phyloP scores from a whole-genome alignment of 1,140 invertebrate species.

The Stegodyphus mimosarum region DNA sequence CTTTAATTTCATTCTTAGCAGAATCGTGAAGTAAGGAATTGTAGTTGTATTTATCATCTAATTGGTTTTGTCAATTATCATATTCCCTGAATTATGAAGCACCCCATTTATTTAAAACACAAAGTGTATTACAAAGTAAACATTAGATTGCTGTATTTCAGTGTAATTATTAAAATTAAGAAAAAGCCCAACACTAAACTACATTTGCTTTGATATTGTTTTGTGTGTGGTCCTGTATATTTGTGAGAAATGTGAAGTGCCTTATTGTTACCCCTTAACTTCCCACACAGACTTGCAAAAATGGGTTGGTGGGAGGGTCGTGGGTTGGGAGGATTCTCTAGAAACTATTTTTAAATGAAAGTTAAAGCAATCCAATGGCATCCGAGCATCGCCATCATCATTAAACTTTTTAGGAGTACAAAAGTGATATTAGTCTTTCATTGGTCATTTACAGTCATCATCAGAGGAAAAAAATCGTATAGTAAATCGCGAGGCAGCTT shows the following conservation, averaged over 20 bases:
- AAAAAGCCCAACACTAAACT: conserved; percentile 44
- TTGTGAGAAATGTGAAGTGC: conserved; percentile 55
- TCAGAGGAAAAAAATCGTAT: conserved; percentile 29
- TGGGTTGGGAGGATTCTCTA: conserved; percentile 33
- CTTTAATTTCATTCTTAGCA: too few species aligned
- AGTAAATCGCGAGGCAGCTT: conserved; percentile 46
- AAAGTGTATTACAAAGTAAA: too few species aligned
- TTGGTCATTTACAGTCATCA: conserved; percentile 53
- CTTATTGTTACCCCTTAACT: conserved; percentile 55
- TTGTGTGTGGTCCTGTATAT: conserved; percentile 52
- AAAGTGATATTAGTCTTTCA: conserved; percentile 61
- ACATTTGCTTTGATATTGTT: conserved; percentile 11
- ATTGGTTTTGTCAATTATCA: too few species aligned
- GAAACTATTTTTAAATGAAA: conserved; percentile 55
- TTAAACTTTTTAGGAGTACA: conserved; percentile 46
- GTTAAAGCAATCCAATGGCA: conserved; percentile 29
- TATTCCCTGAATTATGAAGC: too few species aligned
- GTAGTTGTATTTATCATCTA: too few species aligned
- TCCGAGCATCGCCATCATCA: conserved; percentile 40
- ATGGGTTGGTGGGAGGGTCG: conserved; percentile 39
- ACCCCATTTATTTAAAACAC: too few species aligned
- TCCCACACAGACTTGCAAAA: conserved; percentile 30
- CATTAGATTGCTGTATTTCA: too few species aligned
- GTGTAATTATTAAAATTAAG: not conserved
- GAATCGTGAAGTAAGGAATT: too few species aligned